A percentile compares a stretch with the other conserved stretches of the same genome.
phyloP scores from a whole-genome alignment of 2,113 vertebrate genomes.

The Sinocyclocheilus rhinocerous region DNA sequence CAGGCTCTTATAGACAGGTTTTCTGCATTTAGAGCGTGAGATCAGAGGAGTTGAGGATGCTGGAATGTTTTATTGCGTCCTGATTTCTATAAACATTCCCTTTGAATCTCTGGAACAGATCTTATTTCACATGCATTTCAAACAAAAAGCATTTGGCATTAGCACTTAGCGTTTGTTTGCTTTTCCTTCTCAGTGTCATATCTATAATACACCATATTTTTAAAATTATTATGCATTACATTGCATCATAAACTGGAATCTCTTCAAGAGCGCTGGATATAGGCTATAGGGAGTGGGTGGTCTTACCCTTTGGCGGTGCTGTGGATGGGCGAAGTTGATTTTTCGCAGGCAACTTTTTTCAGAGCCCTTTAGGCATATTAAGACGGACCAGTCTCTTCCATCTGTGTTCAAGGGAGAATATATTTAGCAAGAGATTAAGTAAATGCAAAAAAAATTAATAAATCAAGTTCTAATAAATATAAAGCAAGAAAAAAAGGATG shows the following conservation, averaged over 20 bases:
- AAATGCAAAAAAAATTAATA: too few species aligned
- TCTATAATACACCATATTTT: neutral
- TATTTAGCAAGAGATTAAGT: neutral
- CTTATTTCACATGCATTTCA: slow-evolving; percentile 45
- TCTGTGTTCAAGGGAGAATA: slow-evolving; percentile 52
- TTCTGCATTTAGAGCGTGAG: slow-evolving; percentile 17
- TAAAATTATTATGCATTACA: neutral
- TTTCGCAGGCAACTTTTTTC: slow-evolving; percentile 78
- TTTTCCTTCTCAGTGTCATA: neutral
- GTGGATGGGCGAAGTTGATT: slow-evolving; percentile 72
- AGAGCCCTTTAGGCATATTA: slow-evolving; percentile 82
- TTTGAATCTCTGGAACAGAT: slow-evolving; percentile 42
- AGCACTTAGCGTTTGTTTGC: neutral
- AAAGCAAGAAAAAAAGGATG: neutral
- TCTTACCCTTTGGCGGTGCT: slow-evolving; percentile 83
- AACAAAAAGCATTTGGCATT: slow-evolving; percentile 27
- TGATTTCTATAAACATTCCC: slow-evolving; percentile 53
- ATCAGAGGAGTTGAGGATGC: slow-evolving; percentile 2
- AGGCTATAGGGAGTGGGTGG: neutral
- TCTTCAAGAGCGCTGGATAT: neutral
- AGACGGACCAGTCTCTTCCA: slow-evolving; percentile 78
- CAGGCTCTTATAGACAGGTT: neutral
- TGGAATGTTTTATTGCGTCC: slow-evolving; percentile 20
- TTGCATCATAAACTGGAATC: neutral
- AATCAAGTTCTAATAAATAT: too few species aligned